Evolutionary conservation across 2,888 invertebrate genomes (phyloP), one percentile per base, ranked within the genome.

Genomic region (Lingula anatina): DNA sequence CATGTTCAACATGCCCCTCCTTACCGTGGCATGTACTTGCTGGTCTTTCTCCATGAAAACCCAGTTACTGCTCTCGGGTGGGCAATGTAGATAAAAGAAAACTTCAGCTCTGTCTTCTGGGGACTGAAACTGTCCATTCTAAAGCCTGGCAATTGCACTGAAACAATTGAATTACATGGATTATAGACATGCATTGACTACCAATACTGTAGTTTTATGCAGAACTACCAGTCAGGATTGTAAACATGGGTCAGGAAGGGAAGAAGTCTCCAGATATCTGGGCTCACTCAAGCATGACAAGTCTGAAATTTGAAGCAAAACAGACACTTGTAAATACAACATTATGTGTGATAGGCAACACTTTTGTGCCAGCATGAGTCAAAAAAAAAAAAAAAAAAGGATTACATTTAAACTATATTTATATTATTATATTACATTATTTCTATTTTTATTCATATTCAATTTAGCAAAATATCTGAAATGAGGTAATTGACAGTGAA

Each of bases 21-120:
- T 80, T 80, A 91, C 90, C 93, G 93, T 46, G 97, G 96, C 95
- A 99, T 96, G 71, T 96, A 97, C 81, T 96, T 95, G 81, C 97
- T 97, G 44, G 97, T 97, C 77, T 93, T 93, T 58, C 99, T 84
- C 99, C 99, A 99, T 44, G 95, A 93, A 58, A 99, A 84, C 66
- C 96, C 95, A 15, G 93, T 95, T 43, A 99, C 91, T 41, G 96
- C 91, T 47, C 94, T 83, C 1, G 99, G 97, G 81, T 99, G 99
- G 25, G 95, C 65, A 42, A 75, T 68, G 55, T 74, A 75, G 25
- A 75, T 63, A 59, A 71, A 97, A 45, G 92, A 89, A 79, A 89
- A 97, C 73, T 88, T 89, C 38, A 90, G 76, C 65, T 90, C 90
- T 28, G 80, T 80, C 46, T 65, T 64, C 56, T 68, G 68, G 2